Evolutionary conservation across 1,140 invertebrate species (phyloP).

Genomic region (Nasonia vitripennis): DNA sequence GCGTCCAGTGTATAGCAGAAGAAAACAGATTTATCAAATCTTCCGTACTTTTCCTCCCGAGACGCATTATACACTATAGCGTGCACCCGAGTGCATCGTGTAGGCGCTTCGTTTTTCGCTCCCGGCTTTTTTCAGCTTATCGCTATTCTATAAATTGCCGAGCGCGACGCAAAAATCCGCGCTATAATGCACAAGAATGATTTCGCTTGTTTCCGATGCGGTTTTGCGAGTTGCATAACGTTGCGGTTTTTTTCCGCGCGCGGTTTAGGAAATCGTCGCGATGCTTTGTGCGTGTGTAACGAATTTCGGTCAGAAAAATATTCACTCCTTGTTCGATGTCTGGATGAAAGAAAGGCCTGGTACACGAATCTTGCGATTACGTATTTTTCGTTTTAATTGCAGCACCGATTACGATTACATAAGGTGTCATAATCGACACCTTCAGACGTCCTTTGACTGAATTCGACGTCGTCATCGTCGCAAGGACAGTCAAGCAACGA

Average conservation of each 20-base stretch:
- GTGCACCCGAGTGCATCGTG: not conserved
- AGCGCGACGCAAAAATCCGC: not conserved
- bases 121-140: not conserved
- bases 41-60: not conserved
- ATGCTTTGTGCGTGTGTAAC: no score
- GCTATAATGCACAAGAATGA: not conserved
- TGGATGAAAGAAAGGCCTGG: no score
- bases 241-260: not conserved
- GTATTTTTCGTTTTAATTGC: no score
- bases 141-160: not conserved
- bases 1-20: not conserved
- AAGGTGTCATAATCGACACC: not conserved
- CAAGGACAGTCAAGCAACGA: no score
- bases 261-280: no score
- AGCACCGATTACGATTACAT: no score
- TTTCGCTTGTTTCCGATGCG: not conserved
- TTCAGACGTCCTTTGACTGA: not conserved
- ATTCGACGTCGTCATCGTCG: not conserved
- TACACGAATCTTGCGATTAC: not conserved
- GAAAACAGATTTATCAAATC: conserved; percentile 4
- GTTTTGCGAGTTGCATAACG: not conserved
- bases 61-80: not conserved
- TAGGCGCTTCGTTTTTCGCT: not conserved
- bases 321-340: no score
- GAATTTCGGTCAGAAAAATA: no score